Evolutionary conservation across 2,113 vertebrate genomes (phyloP), one percentile per base, ranked within the genome.

Genomic region (Columba livia): DNA sequence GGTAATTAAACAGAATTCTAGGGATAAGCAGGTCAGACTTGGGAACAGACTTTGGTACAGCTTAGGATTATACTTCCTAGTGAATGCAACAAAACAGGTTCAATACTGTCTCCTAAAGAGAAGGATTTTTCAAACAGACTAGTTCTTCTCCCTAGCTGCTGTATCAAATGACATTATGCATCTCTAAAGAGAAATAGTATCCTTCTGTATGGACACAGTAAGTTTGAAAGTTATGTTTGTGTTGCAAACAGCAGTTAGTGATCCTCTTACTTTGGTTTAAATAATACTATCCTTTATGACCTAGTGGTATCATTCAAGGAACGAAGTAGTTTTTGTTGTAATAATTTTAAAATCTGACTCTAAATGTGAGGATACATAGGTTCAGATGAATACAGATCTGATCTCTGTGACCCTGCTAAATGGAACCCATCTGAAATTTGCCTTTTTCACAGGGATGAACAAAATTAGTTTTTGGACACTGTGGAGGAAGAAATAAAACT

Each of bases 1-100:
- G 62, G 38, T 93, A 91, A 83, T 93, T 93, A 91, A 93, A 78
- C 18, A 74, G 70, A 86, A 61, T 51, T 90, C 64, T 69, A 58
- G 87, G 79, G 71, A 74, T 86, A 78, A 96, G n/a, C 65, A 92
- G 84, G 64, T 83, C 87, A 93, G 44, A 40, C 29, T 5, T 4
- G 28, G 42, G n/a, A 14, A 74, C 13, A 67, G 74, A 90, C 24
- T 82, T 58, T 80, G 50, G 31, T 78, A 29, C 71, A 75, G 11
- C 9, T 89, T 65, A 75, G 53, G 40, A 26, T 70, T 89, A 62
- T 61, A 36, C n/a, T 72, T 89, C 26, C 10, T 50, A 32, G 28
- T 64, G 70, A 79, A 67, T 82, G n/a, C 74, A 74, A 58, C 56
- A 28, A 77, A 93, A 65, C 16, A 78, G 91, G 25, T 62, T 79